These are phyloP conservation scores for Atta colombica DNA, from an alignment of 1,140 invertebrate genomes.

Conservation along the genomic window DNA sequence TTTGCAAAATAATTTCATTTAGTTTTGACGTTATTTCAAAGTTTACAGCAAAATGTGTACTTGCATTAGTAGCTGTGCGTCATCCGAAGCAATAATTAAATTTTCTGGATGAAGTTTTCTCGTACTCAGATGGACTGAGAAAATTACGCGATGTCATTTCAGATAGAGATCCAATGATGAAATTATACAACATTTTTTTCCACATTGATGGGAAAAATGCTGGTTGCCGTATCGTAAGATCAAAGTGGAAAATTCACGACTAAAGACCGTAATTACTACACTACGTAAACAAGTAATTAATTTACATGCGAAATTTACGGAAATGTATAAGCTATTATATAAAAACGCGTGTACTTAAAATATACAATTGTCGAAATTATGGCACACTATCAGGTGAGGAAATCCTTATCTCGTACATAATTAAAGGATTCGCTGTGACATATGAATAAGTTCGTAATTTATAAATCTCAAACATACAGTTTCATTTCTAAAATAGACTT, in stretches of 20 bases:
- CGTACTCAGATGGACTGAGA: not conserved
- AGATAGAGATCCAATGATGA: constrained; percentile 13
- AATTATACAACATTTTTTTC: constrained; percentile 27
- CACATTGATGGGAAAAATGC: not conserved
- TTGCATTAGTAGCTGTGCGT: not conserved
- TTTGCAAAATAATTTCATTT: constrained; percentile 28
- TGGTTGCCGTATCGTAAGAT: not conserved
- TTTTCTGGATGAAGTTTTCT: constrained; percentile 23
- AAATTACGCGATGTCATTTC: constrained; percentile 41
- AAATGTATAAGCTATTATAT: not conserved
- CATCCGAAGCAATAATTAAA: constrained; percentile 27
- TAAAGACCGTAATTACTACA: not conserved
- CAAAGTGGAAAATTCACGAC: constrained; percentile 1
- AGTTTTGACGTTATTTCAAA: not conserved
- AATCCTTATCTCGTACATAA: not conserved
- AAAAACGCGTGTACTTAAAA: not conserved
- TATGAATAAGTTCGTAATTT: not conserved
- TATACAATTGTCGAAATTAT: constrained; percentile 20
- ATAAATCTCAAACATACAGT: not conserved
- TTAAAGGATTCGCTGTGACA: not conserved
- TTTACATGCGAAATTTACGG: not conserved
- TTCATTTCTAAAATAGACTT: not conserved
- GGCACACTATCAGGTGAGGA: not conserved
- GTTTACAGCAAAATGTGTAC: not conserved
- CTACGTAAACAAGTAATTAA: constrained; percentile 37